phyloP scores from a whole-genome alignment of 2,888 invertebrate species.

The Clunio marinus region DNA sequence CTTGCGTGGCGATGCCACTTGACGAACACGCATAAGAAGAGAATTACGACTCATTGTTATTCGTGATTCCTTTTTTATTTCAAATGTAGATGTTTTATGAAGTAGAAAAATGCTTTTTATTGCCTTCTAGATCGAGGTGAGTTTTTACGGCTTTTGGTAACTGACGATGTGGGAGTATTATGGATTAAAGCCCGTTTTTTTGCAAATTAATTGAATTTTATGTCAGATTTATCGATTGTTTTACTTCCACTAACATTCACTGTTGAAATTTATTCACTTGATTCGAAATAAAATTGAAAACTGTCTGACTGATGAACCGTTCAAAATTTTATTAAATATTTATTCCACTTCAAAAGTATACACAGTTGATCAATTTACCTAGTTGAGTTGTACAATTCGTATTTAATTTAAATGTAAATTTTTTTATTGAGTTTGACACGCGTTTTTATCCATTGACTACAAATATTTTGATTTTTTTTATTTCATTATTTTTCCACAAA shows the following conservation, averaged over 20 bases:
- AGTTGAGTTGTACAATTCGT: no score
- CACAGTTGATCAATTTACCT: no score
- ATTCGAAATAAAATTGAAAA: background rate
- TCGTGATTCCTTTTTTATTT: background rate
- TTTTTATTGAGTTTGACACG: background rate
- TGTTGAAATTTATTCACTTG: background rate
- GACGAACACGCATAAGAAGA: constrained; percentile 26
- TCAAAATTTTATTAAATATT: background rate
- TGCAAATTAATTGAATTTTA: background rate
- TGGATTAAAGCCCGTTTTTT: background rate
- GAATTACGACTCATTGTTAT: constrained; percentile 27
- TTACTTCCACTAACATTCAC: background rate
- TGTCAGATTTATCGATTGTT: background rate
- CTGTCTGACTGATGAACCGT: background rate
- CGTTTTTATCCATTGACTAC: no score
- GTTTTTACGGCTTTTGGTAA: background rate
- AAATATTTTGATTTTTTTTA: no score
- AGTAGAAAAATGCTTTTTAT: constrained; percentile 32
- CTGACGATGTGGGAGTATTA: background rate
- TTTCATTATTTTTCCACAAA: no score
- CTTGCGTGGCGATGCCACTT: constrained; percentile 38
- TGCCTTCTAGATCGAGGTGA: background rate
- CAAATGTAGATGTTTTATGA: constrained; percentile 32
- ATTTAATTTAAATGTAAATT: constrained; percentile 11
- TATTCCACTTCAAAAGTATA: background rate